phyloP scores from a whole-genome alignment of 2,113 vertebrate genomes.

The Glaucomys volans region DNA sequence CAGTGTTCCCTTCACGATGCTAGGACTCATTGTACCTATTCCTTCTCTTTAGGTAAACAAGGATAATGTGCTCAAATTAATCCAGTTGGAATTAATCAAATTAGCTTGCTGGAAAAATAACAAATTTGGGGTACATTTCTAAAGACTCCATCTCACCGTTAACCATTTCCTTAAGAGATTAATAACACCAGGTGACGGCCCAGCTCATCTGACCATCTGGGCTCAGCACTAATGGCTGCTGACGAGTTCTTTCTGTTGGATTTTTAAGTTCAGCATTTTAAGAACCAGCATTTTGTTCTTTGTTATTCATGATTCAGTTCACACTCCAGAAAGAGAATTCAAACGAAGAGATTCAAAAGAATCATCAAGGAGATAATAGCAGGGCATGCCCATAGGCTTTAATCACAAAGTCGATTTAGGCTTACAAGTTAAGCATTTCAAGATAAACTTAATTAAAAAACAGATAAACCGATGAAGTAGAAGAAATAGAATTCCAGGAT shows the following conservation, averaged over 20 bases:
- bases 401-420: constrained; percentile 15
- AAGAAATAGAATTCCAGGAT: constrained; percentile 1
- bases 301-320: constrained; percentile 62
- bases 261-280: constrained; percentile 70
- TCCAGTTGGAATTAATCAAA: constrained; percentile 68
- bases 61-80: constrained; percentile 60
- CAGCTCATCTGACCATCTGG: constrained; percentile 76
- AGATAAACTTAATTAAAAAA: constrained; percentile 59
- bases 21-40: constrained; percentile 42
- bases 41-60: constrained; percentile 67
- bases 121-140: constrained; percentile 63
- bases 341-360: constrained; percentile 62
- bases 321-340: constrained; percentile 28
- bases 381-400: background rate
- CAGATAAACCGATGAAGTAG: background rate
- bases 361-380: background rate
- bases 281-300: constrained; percentile 65
- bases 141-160: constrained; percentile 49
- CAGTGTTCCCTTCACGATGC: background rate
- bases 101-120: constrained; percentile 54
- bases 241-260: constrained; percentile 69
- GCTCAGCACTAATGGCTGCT: constrained; percentile 74
- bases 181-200: constrained; percentile 70
- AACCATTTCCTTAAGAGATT: constrained; percentile 76
- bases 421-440: constrained; percentile 53